These are phyloP conservation scores for Palythoa grandiflora DNA, from an alignment of 92 coral and sea anemone genomes.

Conservation along the genomic window DNA sequence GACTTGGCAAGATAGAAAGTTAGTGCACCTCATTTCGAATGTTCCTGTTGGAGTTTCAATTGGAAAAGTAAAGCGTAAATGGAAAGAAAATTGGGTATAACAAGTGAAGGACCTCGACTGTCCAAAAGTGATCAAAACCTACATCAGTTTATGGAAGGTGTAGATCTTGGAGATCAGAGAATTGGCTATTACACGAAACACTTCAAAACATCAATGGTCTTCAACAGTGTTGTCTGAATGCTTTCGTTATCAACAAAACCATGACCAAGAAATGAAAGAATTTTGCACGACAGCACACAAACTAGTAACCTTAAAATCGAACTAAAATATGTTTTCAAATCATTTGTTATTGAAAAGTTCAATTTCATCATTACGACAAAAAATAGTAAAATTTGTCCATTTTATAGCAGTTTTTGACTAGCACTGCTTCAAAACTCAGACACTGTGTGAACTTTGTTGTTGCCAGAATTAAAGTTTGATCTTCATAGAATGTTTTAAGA, in stretches of 20 bases:
- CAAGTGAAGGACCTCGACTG: not conserved
- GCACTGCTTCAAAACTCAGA: too few species aligned
- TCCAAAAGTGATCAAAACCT: not conserved
- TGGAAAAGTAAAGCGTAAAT: not conserved
- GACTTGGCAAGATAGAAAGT: constrained; percentile 19
- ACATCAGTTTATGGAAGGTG: not conserved
- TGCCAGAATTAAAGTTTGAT: not conserved
- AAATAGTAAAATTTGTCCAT: too few species aligned
- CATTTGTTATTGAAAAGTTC: not conserved
- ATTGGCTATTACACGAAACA: not conserved
- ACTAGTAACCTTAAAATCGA: not conserved
- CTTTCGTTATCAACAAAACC: not conserved
- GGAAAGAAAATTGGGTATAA: not conserved
- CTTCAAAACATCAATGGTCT: constrained; percentile 6
- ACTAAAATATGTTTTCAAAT: constrained; percentile 20
- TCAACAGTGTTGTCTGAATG: too few species aligned
- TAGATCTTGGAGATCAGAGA: not conserved
- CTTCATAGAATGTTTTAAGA: constrained; percentile 32
- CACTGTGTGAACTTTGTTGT: not conserved
- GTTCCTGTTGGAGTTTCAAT: too few species aligned
- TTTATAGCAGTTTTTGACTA: too few species aligned
- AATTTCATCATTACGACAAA: constrained; percentile 8
- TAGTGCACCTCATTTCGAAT: too few species aligned
- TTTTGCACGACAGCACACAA: not conserved
- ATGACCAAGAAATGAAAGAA: not conserved